These are phyloP conservation scores for Drosophila yakuba DNA, from an alignment of 1,140 invertebrate species.

Conservation along the genomic window DNA sequence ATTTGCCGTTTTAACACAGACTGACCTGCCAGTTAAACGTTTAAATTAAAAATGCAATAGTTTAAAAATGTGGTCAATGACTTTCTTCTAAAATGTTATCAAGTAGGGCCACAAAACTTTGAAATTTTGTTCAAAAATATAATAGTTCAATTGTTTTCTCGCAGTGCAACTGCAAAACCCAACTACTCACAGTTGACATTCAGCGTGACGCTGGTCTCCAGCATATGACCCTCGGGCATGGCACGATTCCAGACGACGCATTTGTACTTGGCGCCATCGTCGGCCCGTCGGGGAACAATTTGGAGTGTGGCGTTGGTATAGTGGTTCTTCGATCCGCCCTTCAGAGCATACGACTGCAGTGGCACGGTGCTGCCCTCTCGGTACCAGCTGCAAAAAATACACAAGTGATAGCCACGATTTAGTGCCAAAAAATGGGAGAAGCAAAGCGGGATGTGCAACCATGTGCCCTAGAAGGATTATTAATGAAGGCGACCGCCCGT, in stretches of 20 bases:
- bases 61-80: background rate
- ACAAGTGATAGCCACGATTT: conserved; percentile 57
- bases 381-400: conserved; percentile 87
- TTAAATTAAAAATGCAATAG: background rate
- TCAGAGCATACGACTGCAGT: conserved; percentile 88
- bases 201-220: conserved; percentile 91
- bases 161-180: conserved; percentile 4
- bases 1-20: conserved; percentile 17
- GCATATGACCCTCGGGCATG: conserved; percentile 91
- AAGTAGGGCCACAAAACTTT: rapidly evolving
- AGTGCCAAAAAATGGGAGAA: conserved; percentile 57
- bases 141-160: background rate
- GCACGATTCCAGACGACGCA: conserved; percentile 96
- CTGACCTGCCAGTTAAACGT: too few species aligned
- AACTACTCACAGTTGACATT: conserved; percentile 94
- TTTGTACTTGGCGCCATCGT: conserved; percentile 92
- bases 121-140: background rate
- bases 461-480: conserved; percentile 65
- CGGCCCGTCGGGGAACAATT: conserved; percentile 91
- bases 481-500: conserved; percentile 75
- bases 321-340: conserved; percentile 89
- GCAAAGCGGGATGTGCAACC: conserved; percentile 2
- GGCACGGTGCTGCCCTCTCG: conserved; percentile 88
- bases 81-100: too few species aligned
- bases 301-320: conserved; percentile 91